Evolutionary conservation across 1,140 invertebrate genomes (phyloP).

Genomic region (Colletes latitarsis): DNA sequence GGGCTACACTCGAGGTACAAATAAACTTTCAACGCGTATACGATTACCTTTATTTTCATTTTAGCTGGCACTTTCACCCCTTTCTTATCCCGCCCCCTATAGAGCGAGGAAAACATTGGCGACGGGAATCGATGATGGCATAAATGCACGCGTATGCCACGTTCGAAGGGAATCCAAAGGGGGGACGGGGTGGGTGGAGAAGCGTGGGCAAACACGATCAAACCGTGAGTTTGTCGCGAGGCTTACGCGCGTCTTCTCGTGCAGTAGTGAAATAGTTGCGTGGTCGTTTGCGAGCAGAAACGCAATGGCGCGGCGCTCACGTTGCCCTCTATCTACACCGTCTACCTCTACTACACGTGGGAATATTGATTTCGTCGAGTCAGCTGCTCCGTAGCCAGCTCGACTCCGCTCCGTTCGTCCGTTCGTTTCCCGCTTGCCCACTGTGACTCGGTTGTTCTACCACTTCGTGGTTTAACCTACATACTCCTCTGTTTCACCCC

Average conservation of each 20-base stretch:
- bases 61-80: no score
- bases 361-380: constrained; percentile 75
- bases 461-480: background rate
- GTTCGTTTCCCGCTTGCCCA: background rate
- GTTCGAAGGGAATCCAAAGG: no score
- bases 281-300: constrained; percentile 19
- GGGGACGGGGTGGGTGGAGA: no score
- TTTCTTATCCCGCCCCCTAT: no score
- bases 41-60: no score
- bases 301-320: constrained; percentile 11
- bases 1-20: no score
- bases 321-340: constrained; percentile 39
- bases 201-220: background rate
- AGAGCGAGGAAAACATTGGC: no score
- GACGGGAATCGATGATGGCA: no score
- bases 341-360: constrained; percentile 68
- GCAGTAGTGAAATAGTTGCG: background rate
- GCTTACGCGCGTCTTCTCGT: background rate
- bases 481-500: background rate
- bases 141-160: no score
- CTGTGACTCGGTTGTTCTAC: background rate
- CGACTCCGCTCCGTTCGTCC: background rate
- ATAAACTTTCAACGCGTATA: no score
- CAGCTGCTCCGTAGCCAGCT: constrained; percentile 66
- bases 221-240: background rate